Evolutionary conservation across 2,113 vertebrate genomes (phyloP).

Genomic region (Lathamus discolor): DNA sequence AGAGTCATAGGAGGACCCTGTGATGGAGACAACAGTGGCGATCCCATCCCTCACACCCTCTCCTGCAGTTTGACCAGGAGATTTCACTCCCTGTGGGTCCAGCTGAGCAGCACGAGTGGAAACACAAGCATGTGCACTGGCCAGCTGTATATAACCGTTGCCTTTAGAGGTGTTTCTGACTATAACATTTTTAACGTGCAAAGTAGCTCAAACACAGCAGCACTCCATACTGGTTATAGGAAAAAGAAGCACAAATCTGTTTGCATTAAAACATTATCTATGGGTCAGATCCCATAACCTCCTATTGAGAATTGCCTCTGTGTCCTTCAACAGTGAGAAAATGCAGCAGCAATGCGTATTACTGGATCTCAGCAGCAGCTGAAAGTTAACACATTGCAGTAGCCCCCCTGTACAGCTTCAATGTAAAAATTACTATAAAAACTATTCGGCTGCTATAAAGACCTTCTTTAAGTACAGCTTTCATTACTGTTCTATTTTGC

Average conservation of each 20-base stretch:
- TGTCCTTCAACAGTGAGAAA: neutral
- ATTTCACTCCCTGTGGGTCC: neutral
- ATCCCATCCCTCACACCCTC: neutral
- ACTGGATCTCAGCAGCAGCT: neutral
- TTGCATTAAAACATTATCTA: neutral
- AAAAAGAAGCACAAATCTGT: neutral
- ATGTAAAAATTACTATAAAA: neutral
- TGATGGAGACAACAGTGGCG: rapidly evolving
- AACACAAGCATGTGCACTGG: rapidly evolving
- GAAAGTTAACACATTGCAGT: slow-evolving; percentile 1
- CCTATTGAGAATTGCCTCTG: neutral
- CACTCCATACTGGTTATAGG: neutral
- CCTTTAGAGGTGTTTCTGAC: neutral
- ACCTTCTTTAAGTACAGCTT: neutral
- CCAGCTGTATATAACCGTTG: neutral
- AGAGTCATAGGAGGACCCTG: neutral
- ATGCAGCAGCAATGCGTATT: neutral
- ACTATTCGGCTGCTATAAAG: neutral
- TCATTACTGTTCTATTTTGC: slow-evolving; percentile 12
- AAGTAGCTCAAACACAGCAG: neutral
- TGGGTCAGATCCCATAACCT: neutral
- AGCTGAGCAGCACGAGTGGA: rapidly evolving
- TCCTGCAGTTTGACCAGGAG: rapidly evolving
- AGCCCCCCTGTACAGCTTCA: neutral
- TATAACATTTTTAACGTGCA: neutral